Base-by-base conservation (phyloP, 2,113 vertebrate genomes). In the Baryphthengus martii region DNA sequence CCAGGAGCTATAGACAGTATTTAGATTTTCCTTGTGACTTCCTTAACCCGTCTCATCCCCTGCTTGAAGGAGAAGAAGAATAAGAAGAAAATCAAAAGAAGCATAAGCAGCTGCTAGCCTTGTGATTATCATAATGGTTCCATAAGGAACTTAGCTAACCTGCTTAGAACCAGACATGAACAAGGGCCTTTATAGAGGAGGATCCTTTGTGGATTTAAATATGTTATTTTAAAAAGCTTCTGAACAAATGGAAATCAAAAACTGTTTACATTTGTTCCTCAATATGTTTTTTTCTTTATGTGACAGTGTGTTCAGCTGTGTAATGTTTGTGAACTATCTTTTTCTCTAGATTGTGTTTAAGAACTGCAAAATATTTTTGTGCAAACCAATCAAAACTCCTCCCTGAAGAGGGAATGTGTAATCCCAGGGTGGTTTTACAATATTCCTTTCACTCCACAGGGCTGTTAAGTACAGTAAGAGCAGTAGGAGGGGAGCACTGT, bases 71-170 rank as follows among this genome's bases (percentile, higher is more conserved):
- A 56, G 56, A 90, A 65, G 88, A 89, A 92, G 91, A 95, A 65
- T 33, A 39, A 71, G 80, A 63, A 89, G 55, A 44, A 93, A 95
- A 95, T 95, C 61, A 95, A 92, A 97, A 93, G 83, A 40, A 87
- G 37, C 26, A n/a, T 92, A 89, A 96, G 84, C 94, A 96, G 93
- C 95, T 97, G 94, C 91, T 82, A 72, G 77, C 93, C 93, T 94
- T 96, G 91, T 97, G 96, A 96, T 97, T 95, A 91, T 82, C 91
- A 78, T 82, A 89, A 62, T 85, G 75, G 70, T 91, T 91, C 89
- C 0, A 0, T 88, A 91, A 95, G 89, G 67, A 93, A 95, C 94
- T 85, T 42, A 94, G 94, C 77, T 70, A 96, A 96, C 94, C 84
- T 96, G 89, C 95, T 95, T 85, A 95, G 89, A 90, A 87, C 73